Conservation (phyloP, 2,888 invertebrate species). For the Drosophila gaucha region DNA sequence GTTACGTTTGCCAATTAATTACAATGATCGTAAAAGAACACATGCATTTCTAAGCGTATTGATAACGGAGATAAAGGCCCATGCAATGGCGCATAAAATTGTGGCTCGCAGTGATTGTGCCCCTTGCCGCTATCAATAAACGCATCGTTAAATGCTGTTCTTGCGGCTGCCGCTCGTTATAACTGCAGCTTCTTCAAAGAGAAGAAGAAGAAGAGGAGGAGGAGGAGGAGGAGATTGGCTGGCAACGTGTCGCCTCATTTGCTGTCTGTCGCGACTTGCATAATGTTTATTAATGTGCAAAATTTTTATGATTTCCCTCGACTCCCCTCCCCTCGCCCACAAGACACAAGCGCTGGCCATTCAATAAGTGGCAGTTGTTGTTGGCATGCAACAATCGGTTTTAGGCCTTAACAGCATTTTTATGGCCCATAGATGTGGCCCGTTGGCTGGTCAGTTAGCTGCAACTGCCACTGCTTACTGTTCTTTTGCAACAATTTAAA, state of each 20-base stretch:
- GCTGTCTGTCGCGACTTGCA: constrained; percentile 61
- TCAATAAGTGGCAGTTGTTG: constrained; percentile 50
- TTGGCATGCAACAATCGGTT: constrained; percentile 45
- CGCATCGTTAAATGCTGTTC: constrained; percentile 67
- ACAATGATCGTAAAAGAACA: constrained; percentile 63
- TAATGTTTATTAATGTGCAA: constrained; percentile 76
- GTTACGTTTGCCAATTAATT: constrained; percentile 63
- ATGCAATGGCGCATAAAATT: constrained; percentile 50
- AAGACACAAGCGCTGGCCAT: constrained; percentile 30
- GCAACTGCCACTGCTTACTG: constrained; percentile 44
- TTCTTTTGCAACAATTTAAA: constrained; percentile 76
- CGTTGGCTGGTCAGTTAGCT: constrained; percentile 37
- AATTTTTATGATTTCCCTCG: constrained; percentile 78
- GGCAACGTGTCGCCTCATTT: constrained; percentile 58
- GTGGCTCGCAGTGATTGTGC: constrained; percentile 22
- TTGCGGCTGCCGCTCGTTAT: constrained; percentile 55
- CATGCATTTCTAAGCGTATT: constrained; percentile 56
- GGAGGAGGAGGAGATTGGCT: constrained; percentile 32
- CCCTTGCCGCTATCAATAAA: constrained; percentile 61
- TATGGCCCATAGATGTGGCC: constrained; percentile 46
- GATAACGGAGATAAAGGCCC: constrained; percentile 74
- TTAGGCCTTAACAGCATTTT: constrained; percentile 70
- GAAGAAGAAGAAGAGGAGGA: not conserved
- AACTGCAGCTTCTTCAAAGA: constrained; percentile 50
- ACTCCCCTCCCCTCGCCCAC: constrained; percentile 50